phyloP scores from a whole-genome alignment of 2,888 invertebrate genomes.

The Agelastica alni region DNA sequence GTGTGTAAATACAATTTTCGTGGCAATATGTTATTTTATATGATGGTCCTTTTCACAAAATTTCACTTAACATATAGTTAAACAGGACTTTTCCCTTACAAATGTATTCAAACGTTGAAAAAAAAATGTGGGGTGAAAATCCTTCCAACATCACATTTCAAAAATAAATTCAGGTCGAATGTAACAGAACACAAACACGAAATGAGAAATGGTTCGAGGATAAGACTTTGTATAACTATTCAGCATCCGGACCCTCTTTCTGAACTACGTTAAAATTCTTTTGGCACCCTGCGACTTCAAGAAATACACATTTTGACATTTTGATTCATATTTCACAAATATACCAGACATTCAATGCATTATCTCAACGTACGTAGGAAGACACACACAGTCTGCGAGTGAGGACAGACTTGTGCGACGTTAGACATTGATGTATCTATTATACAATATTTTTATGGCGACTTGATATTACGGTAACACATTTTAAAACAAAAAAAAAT shows the following conservation, averaged over 20 bases:
- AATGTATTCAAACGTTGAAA: too few species aligned
- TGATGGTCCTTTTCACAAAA: too few species aligned
- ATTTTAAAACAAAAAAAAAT: too few species aligned
- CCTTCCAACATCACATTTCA: constrained; percentile 17
- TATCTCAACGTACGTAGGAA: constrained; percentile 24
- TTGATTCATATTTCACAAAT: constrained; percentile 45
- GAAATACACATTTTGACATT: constrained; percentile 44
- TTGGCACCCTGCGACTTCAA: constrained; percentile 37
- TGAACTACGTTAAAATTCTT: constrained; percentile 34
- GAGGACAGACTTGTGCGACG: constrained; percentile 39
- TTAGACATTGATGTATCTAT: constrained; percentile 13
- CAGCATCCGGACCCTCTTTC: constrained; percentile 32
- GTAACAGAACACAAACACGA: constrained; percentile 29
- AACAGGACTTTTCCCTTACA: too few species aligned
- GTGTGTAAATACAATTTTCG: too few species aligned
- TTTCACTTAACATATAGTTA: too few species aligned
- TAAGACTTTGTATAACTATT: constrained; percentile 30
- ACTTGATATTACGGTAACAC: too few species aligned
- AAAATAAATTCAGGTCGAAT: constrained; percentile 31
- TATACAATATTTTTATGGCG: too few species aligned
- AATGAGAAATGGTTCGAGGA: constrained; percentile 32
- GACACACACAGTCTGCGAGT: constrained; percentile 36
- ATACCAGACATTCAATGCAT: constrained; percentile 38
- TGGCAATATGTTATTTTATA: too few species aligned
- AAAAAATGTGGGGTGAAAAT: constrained; percentile 16